Base-by-base conservation (phyloP, 64 coral and sea anemone species). In the Orbicella faveolata region DNA sequence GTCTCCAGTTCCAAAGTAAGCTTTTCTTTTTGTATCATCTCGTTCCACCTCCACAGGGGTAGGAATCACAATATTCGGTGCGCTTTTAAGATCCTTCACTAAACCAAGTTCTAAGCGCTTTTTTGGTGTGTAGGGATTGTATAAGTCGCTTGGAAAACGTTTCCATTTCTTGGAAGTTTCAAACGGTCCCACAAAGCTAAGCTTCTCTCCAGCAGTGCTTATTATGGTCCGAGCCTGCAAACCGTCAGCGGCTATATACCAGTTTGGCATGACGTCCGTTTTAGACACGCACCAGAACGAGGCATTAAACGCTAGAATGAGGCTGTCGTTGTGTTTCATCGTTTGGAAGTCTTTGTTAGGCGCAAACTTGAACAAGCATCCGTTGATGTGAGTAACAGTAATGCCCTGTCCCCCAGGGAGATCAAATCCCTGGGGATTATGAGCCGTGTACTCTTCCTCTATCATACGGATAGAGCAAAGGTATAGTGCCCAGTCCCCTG, bases 251-350 rank as follows among this genome's bases (percentile, higher is more conserved):
- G 91, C 94, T 63, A 96, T 88, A 83, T 93, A 96, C 80, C 89
- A 90, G 51, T 96, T 96, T 10, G 94, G 94, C 94, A 96, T 96
- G 61, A 96, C 91, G 75, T 96, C 94, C 93, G 88, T 76, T 65
- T 76, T 96, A 59, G 55, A 59, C 9, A 88, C 19, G 87, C 78
- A 34, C 93, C 93, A 44, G 93, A 93, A 25, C 76, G 36, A 30
- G 93, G 79, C 74, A 75, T 41, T 53, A 88, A 52, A 77, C 59
- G 61, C 80, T 81, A 52, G 41, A 77, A 85, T 44, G 93, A 78
- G 16, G 83, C 80, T 41, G 88, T 59, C 55, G 10, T 59, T 59
- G 55, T 59, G 55, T 59, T 59, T 59, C 55, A 59, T 59, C 55
- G 55, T 59, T 59, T 59, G 79, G 61, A 96, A 96, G 34, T 89